Evolutionary conservation across 2,113 vertebrate genomes (phyloP), one percentile per base, ranked within the genome.

Genomic region (Camelus bactrianus): DNA sequence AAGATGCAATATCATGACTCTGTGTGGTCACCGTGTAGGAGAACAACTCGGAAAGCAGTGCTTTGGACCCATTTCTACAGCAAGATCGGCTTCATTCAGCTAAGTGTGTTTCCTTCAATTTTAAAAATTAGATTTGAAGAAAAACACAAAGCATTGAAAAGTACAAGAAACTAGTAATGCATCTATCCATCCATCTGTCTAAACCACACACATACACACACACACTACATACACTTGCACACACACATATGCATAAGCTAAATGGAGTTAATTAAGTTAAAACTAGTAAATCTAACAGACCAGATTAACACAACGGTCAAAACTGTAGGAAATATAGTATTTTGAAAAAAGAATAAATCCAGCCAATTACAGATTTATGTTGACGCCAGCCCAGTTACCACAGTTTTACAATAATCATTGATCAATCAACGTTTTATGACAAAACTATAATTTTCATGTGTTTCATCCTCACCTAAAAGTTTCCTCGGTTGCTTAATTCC

Each of bases 341-440:
- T 98, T 98, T 96, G 85, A 80, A 95, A 97, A 97, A 97, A 98
- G 98, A 98, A 90, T 95, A 98, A 98, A 98, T 98, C 97, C 80
- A 30, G 85, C 96, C 98, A 67, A 87, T 38, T 98, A 69, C 97
- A 98, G 98, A 98, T 98, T 98, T 98, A 98, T 98, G 98, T 88
- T 89, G 98, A 98, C 26, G 85, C 98, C 96, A 86, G 97, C 93
- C 90, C 95, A 97, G 97, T 98, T 98, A 96, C 98, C 94, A 86
- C 96, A 85, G 97, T 98, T 98, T 98, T 98, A 98, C 97, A 98
- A 98, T 98, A 98, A 98, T 98, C 98, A 97, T 98, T 98, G 98
- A 98, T 99, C 98, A 98, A 98, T 98, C 98, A 98, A 93, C 87
- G 60, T 98, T 98, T 98, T 98, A 98, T 98, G 98, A 98, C 97